Conservation (phyloP, 1,140 invertebrate genomes). For the Coelopa frigida region DNA sequence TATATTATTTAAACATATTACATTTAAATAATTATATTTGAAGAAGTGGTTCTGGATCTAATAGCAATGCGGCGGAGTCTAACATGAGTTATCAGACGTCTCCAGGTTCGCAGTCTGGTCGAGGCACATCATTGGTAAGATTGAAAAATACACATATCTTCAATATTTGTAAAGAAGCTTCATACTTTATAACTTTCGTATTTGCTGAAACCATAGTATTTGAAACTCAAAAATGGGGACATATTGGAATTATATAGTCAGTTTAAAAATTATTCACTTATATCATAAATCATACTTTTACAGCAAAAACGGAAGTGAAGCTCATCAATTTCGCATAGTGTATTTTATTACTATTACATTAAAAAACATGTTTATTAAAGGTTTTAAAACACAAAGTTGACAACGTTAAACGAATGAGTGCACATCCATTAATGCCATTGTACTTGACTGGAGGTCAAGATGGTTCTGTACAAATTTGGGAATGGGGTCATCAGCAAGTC, state of each 20-base stretch:
- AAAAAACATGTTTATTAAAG: constrained; percentile 43
- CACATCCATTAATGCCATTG: constrained; percentile 88
- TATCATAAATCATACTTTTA: too few species aligned
- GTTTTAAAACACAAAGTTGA: constrained; percentile 82
- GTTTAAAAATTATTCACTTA: too few species aligned
- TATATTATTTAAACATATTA: too few species aligned
- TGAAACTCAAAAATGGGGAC: background rate
- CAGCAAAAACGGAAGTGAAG: too few species aligned
- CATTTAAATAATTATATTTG: too few species aligned
- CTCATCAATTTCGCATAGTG: too few species aligned
- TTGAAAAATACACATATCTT: background rate
- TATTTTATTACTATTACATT: constrained; percentile 1
- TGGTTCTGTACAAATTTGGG: constrained; percentile 95
- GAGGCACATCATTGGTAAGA: constrained; percentile 82
- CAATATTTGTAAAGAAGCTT: background rate
- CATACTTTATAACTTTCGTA: background rate
- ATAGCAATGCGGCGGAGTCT: constrained; percentile 27
- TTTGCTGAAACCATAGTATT: background rate
- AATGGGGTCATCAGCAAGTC: constrained; percentile 90
- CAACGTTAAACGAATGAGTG: constrained; percentile 88
- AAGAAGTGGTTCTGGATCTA: too few species aligned
- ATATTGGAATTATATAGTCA: too few species aligned
- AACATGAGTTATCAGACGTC: constrained; percentile 42
- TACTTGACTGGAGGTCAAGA: constrained; percentile 96
- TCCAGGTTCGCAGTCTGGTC: constrained; percentile 76